Evolutionary conservation across 1,140 invertebrate genomes (phyloP).

Genomic region (Caenorhabditis remanei): DNA sequence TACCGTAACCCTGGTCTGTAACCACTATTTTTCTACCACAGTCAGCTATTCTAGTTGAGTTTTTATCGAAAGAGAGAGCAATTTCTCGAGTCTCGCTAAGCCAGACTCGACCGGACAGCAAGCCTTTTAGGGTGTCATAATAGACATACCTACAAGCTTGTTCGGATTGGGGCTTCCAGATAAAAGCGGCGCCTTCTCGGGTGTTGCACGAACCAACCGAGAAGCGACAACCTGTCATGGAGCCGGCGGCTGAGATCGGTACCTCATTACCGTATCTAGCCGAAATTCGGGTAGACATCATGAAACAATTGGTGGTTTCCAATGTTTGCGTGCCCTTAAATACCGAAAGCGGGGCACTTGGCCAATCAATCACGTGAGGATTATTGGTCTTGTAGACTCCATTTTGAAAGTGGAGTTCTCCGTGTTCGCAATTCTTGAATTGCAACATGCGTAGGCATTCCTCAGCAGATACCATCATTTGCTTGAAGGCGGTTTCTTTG

Average conservation of each 20-base stretch:
- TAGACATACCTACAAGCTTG: neutral
- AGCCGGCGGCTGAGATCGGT: neutral
- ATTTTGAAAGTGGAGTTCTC: neutral
- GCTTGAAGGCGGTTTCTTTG: neutral
- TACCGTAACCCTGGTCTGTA: neutral
- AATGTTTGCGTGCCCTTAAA: neutral
- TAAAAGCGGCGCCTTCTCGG: neutral
- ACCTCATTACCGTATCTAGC: neutral
- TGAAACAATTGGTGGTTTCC: neutral
- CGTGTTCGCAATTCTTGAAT: neutral
- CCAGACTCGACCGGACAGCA: neutral
- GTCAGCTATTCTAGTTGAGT: too few relatives aligned
- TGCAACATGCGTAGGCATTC: neutral
- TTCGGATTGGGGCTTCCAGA: neutral
- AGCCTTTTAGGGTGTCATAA: neutral
- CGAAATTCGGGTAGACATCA: neutral
- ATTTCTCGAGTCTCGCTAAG: neutral
- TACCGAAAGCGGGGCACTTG: neutral
- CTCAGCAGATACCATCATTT: neutral
- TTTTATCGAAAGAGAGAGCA: neutral
- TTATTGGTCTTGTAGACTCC: neutral
- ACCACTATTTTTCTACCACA: too few relatives aligned
- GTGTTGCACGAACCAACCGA: neutral
- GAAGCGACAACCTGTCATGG: neutral
- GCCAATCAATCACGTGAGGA: neutral